A percentile compares a stretch with the other conserved stretches of the same genome.
phyloP scores from a whole-genome alignment of 2,113 vertebrate genomes.

The Tupaia tana region DNA sequence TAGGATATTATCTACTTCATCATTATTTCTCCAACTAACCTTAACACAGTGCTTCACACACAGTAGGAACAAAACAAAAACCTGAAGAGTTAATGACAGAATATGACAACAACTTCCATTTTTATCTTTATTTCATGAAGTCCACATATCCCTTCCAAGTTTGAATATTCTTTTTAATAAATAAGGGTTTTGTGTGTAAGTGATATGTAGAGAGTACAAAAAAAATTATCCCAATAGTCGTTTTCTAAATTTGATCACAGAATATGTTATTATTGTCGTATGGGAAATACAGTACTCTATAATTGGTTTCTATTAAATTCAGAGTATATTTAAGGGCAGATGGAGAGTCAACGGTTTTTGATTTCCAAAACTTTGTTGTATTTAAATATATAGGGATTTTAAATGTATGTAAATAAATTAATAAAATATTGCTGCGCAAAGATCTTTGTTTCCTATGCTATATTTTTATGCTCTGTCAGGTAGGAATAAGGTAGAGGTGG shows the following conservation, averaged over 20 bases:
- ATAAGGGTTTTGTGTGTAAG: not conserved
- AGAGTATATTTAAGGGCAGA: constrained; percentile 18
- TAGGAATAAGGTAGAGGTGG: not conserved
- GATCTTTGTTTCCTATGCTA: constrained; percentile 7
- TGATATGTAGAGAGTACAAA: constrained; percentile 33
- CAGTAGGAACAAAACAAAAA: constrained; percentile 9
- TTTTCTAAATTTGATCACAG: constrained; percentile 21
- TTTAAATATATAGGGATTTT: constrained; percentile 25
- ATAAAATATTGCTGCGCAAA: not conserved
- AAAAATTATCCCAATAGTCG: not conserved
- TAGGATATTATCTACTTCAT: not conserved
- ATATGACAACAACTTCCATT: not conserved
- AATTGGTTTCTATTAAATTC: constrained; percentile 37
- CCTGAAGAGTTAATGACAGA: not conserved
- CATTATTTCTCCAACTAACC: not conserved
- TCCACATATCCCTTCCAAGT: not conserved
- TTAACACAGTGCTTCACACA: not conserved
- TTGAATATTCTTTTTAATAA: not conserved
- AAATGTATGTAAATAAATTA: constrained; percentile 14
- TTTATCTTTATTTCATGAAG: not conserved
- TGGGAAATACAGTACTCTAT: not conserved
- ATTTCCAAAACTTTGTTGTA: not conserved
- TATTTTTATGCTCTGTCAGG: not conserved
- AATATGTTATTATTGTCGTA: not conserved
- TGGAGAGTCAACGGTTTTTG: not conserved